Conservation (phyloP, 2,888 invertebrate genomes). For the Muscina levida region DNA sequence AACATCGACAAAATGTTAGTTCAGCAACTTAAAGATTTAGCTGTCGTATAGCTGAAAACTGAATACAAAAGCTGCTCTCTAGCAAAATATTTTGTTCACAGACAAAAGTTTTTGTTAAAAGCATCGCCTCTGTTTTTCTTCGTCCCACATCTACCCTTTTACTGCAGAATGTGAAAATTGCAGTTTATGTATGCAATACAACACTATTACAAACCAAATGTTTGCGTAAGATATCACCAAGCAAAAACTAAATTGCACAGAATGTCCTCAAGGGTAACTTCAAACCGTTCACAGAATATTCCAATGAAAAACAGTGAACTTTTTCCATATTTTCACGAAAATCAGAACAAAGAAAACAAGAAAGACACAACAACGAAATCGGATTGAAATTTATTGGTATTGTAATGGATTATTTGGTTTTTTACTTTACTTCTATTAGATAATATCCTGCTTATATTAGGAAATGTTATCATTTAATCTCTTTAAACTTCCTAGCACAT, state of each 20-base stretch:
- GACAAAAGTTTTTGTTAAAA: constrained; percentile 35
- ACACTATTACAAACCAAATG: constrained; percentile 26
- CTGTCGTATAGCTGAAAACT: no score
- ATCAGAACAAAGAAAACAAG: neutral
- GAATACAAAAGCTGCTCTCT: no score
- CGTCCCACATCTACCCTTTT: no score
- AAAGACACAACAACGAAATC: constrained; percentile 16
- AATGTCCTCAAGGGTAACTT: constrained; percentile 14
- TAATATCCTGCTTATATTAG: constrained; percentile 39
- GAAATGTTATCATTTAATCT: constrained; percentile 40
- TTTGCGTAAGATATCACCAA: constrained; percentile 25
- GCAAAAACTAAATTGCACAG: constrained; percentile 3
- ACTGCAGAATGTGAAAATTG: constrained; percentile 17
- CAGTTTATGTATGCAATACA: constrained; percentile 23
- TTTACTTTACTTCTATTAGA: constrained; percentile 2
- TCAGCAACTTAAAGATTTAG: no score
- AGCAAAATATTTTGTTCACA: no score
- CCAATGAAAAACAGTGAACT: constrained; percentile 18
- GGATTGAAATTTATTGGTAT: constrained; percentile 47
- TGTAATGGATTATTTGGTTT: constrained; percentile 44
- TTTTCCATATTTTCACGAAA: neutral
- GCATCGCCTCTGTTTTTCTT: constrained; percentile 18
- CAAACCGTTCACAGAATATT: constrained; percentile 13
- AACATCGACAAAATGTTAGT: no score
- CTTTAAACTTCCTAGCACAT: constrained; percentile 10